Evolutionary conservation across 2,113 vertebrate genomes (phyloP), one percentile per base, ranked within the genome.

Genomic region (Aspidoscelis tigris): DNA sequence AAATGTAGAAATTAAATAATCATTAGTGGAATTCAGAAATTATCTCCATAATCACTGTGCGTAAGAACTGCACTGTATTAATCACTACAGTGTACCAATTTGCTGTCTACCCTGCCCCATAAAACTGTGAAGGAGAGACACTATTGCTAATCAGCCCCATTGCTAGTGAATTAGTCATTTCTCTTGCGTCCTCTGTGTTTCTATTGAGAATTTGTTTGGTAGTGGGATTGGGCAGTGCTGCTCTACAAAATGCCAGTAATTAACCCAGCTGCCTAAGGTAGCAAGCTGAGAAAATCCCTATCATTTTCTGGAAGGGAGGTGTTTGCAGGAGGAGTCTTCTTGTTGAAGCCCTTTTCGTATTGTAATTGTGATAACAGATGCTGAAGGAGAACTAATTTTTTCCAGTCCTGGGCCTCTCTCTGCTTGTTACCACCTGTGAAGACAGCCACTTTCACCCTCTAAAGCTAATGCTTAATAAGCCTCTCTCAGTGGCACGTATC

Each of bases 401-500:
- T 21, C 44, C 84, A 26, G 83, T 0, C 83, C 68, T 50, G 85
- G 83, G 21, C 76, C 55, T 84, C 81, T 50, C 3, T 73, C 85
- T 66, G 87, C 90, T 92, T 83, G 1, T 93, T 87, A 80, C 50
- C 0, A 85, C 72, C 86, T 0, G 84, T 0, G 14, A 0, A 61
- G 84, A 88, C 75, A 70, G 87, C 88, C 72, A 1, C 86, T 79
- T 0, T 55, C 89, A 74, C 86, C 92, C 33, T 78, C 58, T 81
- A 83, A 82, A 89, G 88, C 88, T 89, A 88, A 87, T 80, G 90
- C 0, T 87, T 90, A 91, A 90, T 79, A 86, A 92, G 84, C 85
- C 87, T 77, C 44, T 0, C 84, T 61, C 86, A 14, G 93, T 89
- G 75, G 83, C 75, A 5, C 74, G 85, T 80, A 76, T 26, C 92